These are phyloP conservation scores for Ptilonorhynchus violaceus DNA, from an alignment of 2,113 vertebrate genomes.

Conservation along the genomic window DNA sequence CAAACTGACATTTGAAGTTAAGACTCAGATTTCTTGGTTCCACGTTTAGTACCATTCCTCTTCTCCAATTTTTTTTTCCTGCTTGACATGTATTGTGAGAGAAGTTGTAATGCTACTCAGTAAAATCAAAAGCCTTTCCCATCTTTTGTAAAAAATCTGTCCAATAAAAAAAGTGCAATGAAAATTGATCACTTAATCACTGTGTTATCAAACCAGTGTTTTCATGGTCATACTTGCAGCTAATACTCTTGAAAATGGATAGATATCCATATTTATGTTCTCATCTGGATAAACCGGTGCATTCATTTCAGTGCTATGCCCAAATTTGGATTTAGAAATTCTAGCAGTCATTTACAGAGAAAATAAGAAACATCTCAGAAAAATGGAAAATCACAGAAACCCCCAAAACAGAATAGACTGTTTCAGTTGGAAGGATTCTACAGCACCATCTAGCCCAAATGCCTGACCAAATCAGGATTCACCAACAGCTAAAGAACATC, in stretches of 20 bases:
- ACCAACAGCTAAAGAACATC: not conserved
- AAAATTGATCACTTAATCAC: not conserved
- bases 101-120: not conserved
- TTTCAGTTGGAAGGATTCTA: not conserved
- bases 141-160: not conserved
- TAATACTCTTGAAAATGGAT: not conserved
- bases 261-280: not conserved
- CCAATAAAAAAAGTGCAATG: not conserved
- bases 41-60: conserved; percentile 35
- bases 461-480: not conserved
- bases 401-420: no score
- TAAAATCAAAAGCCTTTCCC: not conserved
- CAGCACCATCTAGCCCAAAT: not conserved
- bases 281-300: not conserved
- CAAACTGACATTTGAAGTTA: not conserved
- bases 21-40: conserved; percentile 41
- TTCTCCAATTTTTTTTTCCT: not conserved
- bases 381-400: not conserved
- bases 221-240: not conserved
- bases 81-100: not conserved
- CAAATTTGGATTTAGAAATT: not conserved
- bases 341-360: not conserved
- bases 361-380: not conserved
- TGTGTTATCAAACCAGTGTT: not conserved
- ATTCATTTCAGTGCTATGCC: not conserved